A percentile compares a stretch with the other conserved stretches of the same genome.
These are phyloP conservation scores for Neuroterus valhalla DNA, from an alignment of 1,140 invertebrate genomes.

Conservation along the genomic window DNA sequence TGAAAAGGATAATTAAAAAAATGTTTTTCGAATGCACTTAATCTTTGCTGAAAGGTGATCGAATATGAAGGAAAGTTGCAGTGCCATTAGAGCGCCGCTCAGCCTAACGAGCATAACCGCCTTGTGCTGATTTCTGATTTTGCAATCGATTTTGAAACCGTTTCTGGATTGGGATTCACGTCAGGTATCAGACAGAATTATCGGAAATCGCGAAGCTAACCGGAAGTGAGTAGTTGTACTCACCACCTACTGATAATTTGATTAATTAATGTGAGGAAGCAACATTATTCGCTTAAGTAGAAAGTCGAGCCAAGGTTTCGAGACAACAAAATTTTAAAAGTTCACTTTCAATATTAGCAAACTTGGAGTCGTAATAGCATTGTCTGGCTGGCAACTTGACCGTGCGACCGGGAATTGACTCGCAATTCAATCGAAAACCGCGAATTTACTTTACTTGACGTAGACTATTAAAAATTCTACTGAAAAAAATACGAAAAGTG, in stretches of 20 bases:
- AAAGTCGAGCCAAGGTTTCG: conserved; percentile 42
- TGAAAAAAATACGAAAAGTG: too few species aligned
- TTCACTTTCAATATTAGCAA: too few species aligned
- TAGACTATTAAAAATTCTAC: too few species aligned
- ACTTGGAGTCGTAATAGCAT: too few species aligned
- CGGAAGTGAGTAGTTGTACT: conserved; percentile 45
- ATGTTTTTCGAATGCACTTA: background rate
- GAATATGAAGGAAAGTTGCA: conserved; percentile 23
- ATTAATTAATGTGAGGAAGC: conserved; percentile 32
- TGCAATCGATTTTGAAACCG: conserved; percentile 48
- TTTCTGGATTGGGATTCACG: conserved; percentile 47
- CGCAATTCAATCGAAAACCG: too few species aligned
- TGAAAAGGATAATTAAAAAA: background rate
- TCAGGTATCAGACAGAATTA: conserved; percentile 39
- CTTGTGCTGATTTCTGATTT: conserved; percentile 47
- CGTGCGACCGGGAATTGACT: too few species aligned
- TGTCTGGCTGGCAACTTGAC: too few species aligned
- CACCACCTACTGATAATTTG: conserved; percentile 44
- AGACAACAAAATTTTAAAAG: too few species aligned
- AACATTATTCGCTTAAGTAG: conserved; percentile 48
- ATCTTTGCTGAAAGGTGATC: conserved; percentile 10
- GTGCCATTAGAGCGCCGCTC: conserved; percentile 2
- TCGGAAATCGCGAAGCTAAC: conserved; percentile 47
- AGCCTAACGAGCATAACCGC: conserved; percentile 44
- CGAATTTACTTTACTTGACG: too few species aligned